Evolutionary conservation across 2,888 invertebrate species (phyloP).

Genomic region (Metalampra italica): DNA sequence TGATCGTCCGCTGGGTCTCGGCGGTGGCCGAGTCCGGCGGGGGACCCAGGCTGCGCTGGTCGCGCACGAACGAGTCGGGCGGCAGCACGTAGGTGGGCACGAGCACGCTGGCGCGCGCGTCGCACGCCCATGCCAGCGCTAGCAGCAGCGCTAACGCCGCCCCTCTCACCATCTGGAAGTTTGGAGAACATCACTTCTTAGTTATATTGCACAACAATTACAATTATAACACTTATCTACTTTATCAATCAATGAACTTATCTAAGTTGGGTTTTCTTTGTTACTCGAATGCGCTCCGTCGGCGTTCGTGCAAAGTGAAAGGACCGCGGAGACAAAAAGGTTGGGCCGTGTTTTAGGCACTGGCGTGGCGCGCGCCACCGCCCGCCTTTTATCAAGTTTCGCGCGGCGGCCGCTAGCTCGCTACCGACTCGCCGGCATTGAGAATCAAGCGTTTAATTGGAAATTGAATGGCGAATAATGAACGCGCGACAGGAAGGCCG

Average conservation of each 20-base stretch:
- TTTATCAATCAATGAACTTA: constrained; percentile 54
- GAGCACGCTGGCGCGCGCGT: constrained; percentile 63
- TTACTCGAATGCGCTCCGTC: constrained; percentile 46
- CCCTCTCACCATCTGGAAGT: constrained; percentile 78
- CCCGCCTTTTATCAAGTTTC: constrained; percentile 72
- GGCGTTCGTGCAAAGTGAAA: constrained; percentile 68
- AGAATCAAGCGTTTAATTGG: constrained; percentile 75
- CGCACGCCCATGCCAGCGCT: constrained; percentile 69
- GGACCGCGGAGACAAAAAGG: constrained; percentile 68
- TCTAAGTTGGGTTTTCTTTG: constrained; percentile 63
- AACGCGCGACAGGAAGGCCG: constrained; percentile 68
- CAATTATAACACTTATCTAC: constrained; percentile 21
- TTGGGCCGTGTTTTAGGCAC: constrained; percentile 57
- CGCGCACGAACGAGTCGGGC: constrained; percentile 74
- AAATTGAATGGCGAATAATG: constrained; percentile 72
- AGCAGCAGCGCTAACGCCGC: constrained; percentile 69
- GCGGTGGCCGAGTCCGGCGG: constrained; percentile 47
- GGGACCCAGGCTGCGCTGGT: constrained; percentile 65
- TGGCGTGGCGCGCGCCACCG: constrained; percentile 63
- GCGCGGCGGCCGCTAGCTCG: constrained; percentile 46
- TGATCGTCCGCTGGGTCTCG: constrained; percentile 77
- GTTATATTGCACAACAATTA: constrained; percentile 31
- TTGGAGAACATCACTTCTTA: constrained; percentile 59
- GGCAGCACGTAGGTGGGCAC: constrained; percentile 76
- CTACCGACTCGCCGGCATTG: constrained; percentile 74